These are phyloP conservation scores for Neolamprologus toae DNA, from an alignment of 2,113 vertebrate genomes.

Conservation along the genomic window DNA sequence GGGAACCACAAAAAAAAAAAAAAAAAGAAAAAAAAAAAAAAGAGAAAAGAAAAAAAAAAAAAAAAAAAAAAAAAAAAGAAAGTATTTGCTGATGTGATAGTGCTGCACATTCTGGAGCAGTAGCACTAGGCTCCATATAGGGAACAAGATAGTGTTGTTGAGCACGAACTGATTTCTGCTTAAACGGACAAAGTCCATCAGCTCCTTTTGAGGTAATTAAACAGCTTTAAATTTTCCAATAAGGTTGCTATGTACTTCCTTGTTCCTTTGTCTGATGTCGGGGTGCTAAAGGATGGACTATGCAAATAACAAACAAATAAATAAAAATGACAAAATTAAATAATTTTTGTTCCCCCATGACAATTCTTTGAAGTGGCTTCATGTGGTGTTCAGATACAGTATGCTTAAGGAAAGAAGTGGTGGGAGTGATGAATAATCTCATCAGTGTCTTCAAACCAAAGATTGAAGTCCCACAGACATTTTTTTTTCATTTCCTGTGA, in stretches of 20 bases:
- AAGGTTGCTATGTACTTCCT: neutral
- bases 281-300: neutral
- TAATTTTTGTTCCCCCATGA: neutral
- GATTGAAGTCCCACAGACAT: neutral
- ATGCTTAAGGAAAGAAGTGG: neutral
- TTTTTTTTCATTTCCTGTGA: neutral
- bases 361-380: neutral
- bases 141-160: neutral
- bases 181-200: neutral
- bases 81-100: neutral
- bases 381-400: neutral
- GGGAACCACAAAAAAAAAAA: too few relatives aligned
- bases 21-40: too few relatives aligned
- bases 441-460: neutral
- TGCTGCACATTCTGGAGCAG: neutral
- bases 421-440: neutral
- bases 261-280: neutral
- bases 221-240: neutral
- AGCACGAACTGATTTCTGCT: neutral
- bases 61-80: too few relatives aligned
- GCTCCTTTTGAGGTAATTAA: neutral
- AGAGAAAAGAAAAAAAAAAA: too few relatives aligned
- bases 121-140: neutral
- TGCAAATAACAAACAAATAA: neutral
- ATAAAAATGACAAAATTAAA: neutral